These are phyloP conservation scores for Nesometra sesokonis DNA, from an alignment of 35 echinoderm and acorn worm genomes.

Conservation along the genomic window DNA sequence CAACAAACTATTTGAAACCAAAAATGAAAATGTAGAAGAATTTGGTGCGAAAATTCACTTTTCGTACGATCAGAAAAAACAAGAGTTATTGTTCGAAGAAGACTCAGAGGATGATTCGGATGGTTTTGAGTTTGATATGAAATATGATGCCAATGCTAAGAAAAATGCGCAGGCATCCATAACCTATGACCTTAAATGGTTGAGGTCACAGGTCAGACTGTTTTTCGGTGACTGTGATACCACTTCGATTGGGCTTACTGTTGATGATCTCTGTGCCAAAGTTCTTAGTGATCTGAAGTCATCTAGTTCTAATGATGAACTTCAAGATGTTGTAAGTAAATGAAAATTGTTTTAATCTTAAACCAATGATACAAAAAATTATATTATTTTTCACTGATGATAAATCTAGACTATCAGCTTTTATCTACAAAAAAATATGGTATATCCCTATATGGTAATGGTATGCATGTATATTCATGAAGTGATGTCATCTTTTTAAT, in stretches of 20 bases:
- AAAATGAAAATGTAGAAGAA: background rate
- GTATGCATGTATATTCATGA: background rate
- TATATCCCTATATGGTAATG: background rate
- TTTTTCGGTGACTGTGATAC: slow-evolving; percentile 18
- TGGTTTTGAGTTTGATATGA: background rate
- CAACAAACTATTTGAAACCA: background rate
- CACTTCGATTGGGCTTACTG: slow-evolving; percentile 44
- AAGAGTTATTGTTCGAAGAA: background rate
- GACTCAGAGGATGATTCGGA: background rate
- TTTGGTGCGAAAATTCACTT: slow-evolving; percentile 65
- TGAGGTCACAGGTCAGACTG: slow-evolving; percentile 44
- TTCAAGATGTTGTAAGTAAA: slow-evolving; percentile 73
- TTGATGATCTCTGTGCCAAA: slow-evolving; percentile 51
- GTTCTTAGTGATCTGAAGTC: slow-evolving; percentile 65
- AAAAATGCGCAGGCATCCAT: background rate
- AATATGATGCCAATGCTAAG: background rate
- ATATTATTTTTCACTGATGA: too few species aligned
- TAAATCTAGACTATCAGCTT: background rate
- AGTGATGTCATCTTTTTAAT: background rate
- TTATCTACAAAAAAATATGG: background rate
- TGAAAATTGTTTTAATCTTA: too few species aligned
- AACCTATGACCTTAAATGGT: slow-evolving; percentile 34
- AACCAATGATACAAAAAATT: too few species aligned
- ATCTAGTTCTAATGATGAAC: slow-evolving; percentile 70
- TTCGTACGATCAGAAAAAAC: slow-evolving; percentile 31